phyloP scores from a whole-genome alignment of 2,888 invertebrate species.

The Steinernema scapterisci region DNA sequence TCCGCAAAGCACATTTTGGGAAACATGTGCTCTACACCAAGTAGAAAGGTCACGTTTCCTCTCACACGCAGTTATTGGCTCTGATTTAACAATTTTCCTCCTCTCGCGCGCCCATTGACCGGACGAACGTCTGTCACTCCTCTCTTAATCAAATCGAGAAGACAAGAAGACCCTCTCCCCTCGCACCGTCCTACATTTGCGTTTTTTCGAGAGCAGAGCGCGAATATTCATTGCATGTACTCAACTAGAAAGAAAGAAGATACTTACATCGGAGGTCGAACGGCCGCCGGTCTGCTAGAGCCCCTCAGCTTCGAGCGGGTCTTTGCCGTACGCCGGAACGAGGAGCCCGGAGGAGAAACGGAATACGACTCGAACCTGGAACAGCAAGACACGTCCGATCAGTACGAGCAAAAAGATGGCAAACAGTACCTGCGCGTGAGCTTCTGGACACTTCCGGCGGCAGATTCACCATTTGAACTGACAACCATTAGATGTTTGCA shows the following conservation, averaged over 20 bases:
- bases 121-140: slow-evolving; percentile 11
- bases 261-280: slow-evolving; percentile 12
- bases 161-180: slow-evolving; percentile 19
- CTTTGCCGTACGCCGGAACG: slow-evolving; percentile 9
- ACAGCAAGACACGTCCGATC: not conserved
- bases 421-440: slow-evolving; percentile 17
- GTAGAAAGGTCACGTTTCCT: not conserved
- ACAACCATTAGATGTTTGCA: slow-evolving; percentile 16
- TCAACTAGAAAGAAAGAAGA: not conserved
- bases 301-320: slow-evolving; percentile 18
- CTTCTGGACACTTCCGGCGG: slow-evolving; percentile 18
- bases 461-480: slow-evolving; percentile 12
- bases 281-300: slow-evolving; percentile 10
- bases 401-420: not conserved
- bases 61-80: slow-evolving; percentile 24
- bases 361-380: slow-evolving; percentile 29
- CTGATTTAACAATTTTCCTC: slow-evolving; percentile 22
- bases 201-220: slow-evolving; percentile 12
- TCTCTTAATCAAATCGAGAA: slow-evolving; percentile 27
- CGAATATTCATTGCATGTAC: slow-evolving; percentile 2
- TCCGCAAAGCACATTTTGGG: too few species aligned
- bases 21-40: not conserved
- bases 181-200: slow-evolving; percentile 9
- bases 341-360: slow-evolving; percentile 20
- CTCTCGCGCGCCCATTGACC: slow-evolving; percentile 18